Percentiles rank a stretch among this genome's conserved stretches.
Conservation (phyloP, 2,888 invertebrate genomes). For the Lingula anatina region DNA sequence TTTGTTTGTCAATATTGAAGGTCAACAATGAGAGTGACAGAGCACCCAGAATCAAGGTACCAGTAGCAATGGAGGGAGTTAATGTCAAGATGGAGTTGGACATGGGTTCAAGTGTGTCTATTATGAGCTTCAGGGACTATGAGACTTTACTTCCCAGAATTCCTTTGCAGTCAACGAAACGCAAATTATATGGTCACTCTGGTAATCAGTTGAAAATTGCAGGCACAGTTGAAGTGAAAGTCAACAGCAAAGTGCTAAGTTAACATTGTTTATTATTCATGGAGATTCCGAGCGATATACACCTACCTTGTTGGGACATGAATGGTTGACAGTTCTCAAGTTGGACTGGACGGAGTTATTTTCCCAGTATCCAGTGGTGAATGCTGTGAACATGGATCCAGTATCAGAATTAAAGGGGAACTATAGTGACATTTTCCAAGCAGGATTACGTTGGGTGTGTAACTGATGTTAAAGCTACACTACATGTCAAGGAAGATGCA, state of each 20-base stretch:
- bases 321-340: neutral
- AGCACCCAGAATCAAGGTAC: neutral
- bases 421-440: too few species aligned
- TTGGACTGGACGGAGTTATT: neutral
- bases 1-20: neutral
- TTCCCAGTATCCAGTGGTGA: neutral
- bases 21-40: too few species aligned
- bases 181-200: neutral
- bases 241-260: neutral
- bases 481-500: conserved; percentile 1
- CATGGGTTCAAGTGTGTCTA: neutral
- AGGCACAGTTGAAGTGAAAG: neutral
- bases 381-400: too few species aligned
- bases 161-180: neutral
- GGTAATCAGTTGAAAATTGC: neutral
- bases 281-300: neutral
- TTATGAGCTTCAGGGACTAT: neutral
- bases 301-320: neutral
- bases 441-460: too few species aligned
- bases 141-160: neutral
- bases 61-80: neutral
- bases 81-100: conserved; percentile 2
- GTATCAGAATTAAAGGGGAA: too few species aligned
- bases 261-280: neutral
- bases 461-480: neutral